Base-by-base conservation (phyloP, 2,888 invertebrate genomes). In the Strigamia maritima region DNA sequence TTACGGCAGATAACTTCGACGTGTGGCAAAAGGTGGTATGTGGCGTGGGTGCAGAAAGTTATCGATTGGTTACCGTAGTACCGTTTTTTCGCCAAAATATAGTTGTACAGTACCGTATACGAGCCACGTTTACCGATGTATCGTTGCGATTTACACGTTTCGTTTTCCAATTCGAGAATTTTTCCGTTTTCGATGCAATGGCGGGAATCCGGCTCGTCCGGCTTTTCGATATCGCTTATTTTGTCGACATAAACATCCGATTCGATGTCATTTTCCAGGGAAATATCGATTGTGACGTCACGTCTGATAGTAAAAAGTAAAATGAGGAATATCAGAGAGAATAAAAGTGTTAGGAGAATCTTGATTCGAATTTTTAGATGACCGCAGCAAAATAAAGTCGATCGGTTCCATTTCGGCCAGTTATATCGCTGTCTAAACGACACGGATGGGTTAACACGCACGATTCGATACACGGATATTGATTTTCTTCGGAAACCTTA, bases 61-160 rank as follows among this genome's bases (percentile, higher is more conserved):
- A 92, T 89, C 6, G 91, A 91, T 86, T 94, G 94, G 87, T 93
- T 92, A 87, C 95, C 95, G 84, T 88, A 89, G 77, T 92, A 82
- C 65, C 81, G 26, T 76, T 81, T 76, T 80, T 81, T 40, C n/a
- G 94, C 93, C 60, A 90, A 89, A 82, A 94, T 90, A 85, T 92
- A 95, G 87, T 95, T 95, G 87, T 94, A 92, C 81, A 95, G 88
- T 83, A 95, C 94, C 94, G 94, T 95, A 86, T 92, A 95, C 83
- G 92, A 92, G 22, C 93, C 93, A 1, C 92, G 90, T 7, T 1
- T 26, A 16, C 75, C 75, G 19, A 75, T 35, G 38, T n/a, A 75
- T 28, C 16, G 75, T 16, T 35, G 28, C 16, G 75, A 26, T 19
- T 16, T 24, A 19, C 75, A 75, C 24, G 75, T 19, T 16, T 19